Base-by-base conservation (phyloP, 53 echinoderm and acorn worm species). In the Echinometra lucunter region DNA sequence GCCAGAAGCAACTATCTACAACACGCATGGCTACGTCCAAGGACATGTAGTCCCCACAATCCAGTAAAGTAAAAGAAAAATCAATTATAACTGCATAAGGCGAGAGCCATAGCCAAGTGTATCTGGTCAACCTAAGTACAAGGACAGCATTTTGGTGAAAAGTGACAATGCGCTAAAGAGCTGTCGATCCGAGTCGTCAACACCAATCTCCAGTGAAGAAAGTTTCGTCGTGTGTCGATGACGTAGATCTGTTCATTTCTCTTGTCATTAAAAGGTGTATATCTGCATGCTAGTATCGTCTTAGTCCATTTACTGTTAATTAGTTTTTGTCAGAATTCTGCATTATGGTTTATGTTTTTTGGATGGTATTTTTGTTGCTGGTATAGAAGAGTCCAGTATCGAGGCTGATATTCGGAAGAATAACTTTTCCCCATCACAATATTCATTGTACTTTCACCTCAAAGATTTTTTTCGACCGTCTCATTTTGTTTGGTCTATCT, bases 141-240 rank as follows among this genome's bases (percentile, higher is more conserved):
- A 85, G 85, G 85, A 49, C 85, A 85, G 45, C 12, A 85, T 47
- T 85, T 85, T n/a, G 49, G 85, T 85, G 85, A 12, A 85, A 85
- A 85, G 85, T 85, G 85, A 85, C 85, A 85, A 85, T 85, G 85
- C 85, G 85, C n/a, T 85, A 85, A 85, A 85, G 85, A 85, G 85
- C 85, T 85, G 85, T 85, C 85, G 47, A 47, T 47, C n/a, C 85
- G n/a, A 27, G 27, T 85, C 85, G 85, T 85, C 85, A 17, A 47
- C 78, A 72, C 81, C 81, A 85, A 85, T n/a, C 17, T 85, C 25
- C 49, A 85, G 16, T 25, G 47, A 47, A 47, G 49, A 28, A n/a
- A 85, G 85, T 47, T 28, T 85, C 85, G 85, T n/a, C 7, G 44
- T 38, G 42, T 40, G 19, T 40, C 21, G 19, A 40, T 78, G 78